Evolutionary conservation across 1,140 invertebrate genomes (phyloP).

Genomic region (Neodiprion lecontei): DNA sequence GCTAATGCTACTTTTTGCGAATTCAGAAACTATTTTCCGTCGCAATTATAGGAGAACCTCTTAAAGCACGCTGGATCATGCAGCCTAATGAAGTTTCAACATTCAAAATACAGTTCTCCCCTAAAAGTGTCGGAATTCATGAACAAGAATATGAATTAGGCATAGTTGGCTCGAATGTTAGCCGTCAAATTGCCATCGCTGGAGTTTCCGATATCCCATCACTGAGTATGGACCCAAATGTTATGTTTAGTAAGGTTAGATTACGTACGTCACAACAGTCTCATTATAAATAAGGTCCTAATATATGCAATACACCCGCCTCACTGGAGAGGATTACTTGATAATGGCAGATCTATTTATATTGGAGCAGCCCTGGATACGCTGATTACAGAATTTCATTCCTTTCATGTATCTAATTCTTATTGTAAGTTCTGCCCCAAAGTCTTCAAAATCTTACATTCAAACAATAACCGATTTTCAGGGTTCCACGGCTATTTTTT

Average conservation of each 20-base stretch:
- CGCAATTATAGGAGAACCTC: conserved; percentile 23
- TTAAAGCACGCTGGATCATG: conserved; percentile 41
- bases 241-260: conserved; percentile 41
- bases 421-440: conserved; percentile 5
- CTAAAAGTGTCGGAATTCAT: conserved; percentile 34
- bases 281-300: too few relatives aligned
- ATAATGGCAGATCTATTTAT: too few relatives aligned
- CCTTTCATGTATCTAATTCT: neutral
- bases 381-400: too few relatives aligned
- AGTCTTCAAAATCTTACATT: too few relatives aligned
- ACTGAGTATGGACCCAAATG: conserved; percentile 37
- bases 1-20: too few relatives aligned
- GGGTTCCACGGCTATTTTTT: too few relatives aligned
- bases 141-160: conserved; percentile 33
- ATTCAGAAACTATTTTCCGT: too few relatives aligned
- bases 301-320: too few relatives aligned
- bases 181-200: conserved; percentile 34
- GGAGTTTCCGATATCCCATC: conserved; percentile 40
- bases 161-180: conserved; percentile 27
- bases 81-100: conserved; percentile 34
- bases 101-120: conserved; percentile 41
- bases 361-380: too few relatives aligned
- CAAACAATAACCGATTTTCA: too few relatives aligned
- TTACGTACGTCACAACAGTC: too few relatives aligned
- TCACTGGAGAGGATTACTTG: too few relatives aligned